phyloP scores from a whole-genome alignment of 2,113 vertebrate species.

The Lanius collurio region DNA sequence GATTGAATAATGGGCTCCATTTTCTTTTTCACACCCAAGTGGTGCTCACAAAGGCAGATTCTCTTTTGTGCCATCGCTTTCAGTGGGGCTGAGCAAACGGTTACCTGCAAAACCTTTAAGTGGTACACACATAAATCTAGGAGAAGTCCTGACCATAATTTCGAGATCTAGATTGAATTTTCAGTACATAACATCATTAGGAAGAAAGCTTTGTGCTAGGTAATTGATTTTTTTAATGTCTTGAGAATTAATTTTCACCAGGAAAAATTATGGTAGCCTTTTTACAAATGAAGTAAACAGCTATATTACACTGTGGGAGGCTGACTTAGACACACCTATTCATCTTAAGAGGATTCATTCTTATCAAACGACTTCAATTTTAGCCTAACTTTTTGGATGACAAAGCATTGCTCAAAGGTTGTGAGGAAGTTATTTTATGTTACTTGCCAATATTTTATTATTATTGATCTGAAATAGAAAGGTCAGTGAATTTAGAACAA shows the following conservation, averaged over 20 bases:
- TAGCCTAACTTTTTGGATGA: slow-evolving; percentile 12
- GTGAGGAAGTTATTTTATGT: not conserved
- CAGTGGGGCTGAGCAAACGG: not conserved
- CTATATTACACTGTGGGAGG: not conserved
- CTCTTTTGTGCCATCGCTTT: not conserved
- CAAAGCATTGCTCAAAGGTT: not conserved
- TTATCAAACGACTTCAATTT: not conserved
- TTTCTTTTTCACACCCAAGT: not conserved
- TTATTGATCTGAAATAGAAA: slow-evolving; percentile 41
- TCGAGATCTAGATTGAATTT: slow-evolving; percentile 8
- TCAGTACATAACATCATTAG: not conserved
- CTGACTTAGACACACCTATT: not conserved
- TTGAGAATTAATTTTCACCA: not conserved
- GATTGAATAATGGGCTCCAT: not conserved
- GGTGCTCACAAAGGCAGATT: not conserved
- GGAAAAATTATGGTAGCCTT: slow-evolving; percentile 4
- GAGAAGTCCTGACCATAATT: not conserved
- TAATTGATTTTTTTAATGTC: slow-evolving; percentile 33
- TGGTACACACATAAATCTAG: not conserved
- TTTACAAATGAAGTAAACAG: slow-evolving; percentile 20
- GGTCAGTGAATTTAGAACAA: slow-evolving; percentile 11
- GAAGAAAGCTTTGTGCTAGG: not conserved
- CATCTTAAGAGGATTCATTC: not conserved
- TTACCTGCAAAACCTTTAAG: not conserved
- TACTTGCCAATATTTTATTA: slow-evolving; percentile 14